A percentile compares a stretch with the other conserved stretches of the same genome.
These are phyloP conservation scores for Eonycteris spelaea DNA, from an alignment of 2,113 vertebrate genomes.

Conservation along the genomic window DNA sequence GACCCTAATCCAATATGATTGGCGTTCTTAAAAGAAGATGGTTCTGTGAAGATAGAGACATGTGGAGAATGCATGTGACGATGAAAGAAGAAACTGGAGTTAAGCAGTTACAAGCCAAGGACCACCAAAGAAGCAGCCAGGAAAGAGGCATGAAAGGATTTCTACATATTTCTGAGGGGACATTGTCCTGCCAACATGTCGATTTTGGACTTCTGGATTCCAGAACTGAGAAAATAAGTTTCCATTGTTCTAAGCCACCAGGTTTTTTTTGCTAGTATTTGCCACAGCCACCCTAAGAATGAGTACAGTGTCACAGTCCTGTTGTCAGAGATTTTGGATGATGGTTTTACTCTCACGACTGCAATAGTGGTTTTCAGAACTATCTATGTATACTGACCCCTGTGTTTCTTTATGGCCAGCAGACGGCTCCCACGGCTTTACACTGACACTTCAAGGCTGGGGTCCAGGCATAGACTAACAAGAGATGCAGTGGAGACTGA, in stretches of 20 bases:
- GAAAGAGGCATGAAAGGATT: background rate
- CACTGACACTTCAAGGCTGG: background rate
- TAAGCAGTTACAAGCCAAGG: background rate
- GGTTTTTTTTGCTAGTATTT: background rate
- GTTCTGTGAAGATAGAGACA: background rate
- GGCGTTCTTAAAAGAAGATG: background rate
- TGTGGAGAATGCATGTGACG: rapidly evolving
- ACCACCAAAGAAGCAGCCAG: background rate
- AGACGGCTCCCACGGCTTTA: background rate
- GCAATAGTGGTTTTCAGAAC: background rate
- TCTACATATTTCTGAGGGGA: background rate
- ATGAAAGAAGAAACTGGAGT: background rate
- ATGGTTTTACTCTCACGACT: background rate
- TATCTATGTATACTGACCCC: background rate
- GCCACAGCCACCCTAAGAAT: background rate
- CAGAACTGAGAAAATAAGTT: background rate
- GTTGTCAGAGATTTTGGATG: background rate
- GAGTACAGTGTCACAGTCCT: background rate
- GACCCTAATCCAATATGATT: background rate
- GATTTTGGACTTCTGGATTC: background rate
- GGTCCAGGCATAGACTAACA: background rate
- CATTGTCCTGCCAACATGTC: background rate
- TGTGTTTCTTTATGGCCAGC: background rate
- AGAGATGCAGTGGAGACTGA: background rate
- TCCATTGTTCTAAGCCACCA: background rate